phyloP scores from a whole-genome alignment of 37 sponge, comb jelly and placozoan species.

The Tethya wilhelma region DNA sequence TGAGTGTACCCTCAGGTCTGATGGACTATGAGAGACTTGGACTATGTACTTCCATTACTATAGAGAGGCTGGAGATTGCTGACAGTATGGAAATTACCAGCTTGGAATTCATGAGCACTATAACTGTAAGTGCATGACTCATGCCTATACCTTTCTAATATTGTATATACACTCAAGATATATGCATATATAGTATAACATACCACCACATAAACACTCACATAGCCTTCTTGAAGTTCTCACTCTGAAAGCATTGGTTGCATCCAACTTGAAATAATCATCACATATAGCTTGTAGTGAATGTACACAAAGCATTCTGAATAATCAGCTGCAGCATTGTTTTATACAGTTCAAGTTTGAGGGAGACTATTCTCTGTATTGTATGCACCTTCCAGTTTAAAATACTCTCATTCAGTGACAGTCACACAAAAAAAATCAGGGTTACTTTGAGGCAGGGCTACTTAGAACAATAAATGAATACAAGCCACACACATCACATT shows the following conservation, averaged over 20 bases:
- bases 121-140: constrained; percentile 17
- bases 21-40: constrained; percentile 13
- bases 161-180: neutral
- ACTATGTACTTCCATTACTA: constrained; percentile 26
- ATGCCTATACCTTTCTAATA: neutral
- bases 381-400: neutral
- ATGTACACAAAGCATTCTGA: too few species aligned
- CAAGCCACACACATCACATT: neutral
- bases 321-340: too few species aligned
- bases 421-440: neutral
- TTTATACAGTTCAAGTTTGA: too few species aligned
- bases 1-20: neutral
- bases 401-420: too few species aligned
- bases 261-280: too few species aligned
- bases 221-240: too few species aligned
- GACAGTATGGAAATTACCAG: constrained; percentile 6
- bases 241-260: too few species aligned
- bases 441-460: neutral
- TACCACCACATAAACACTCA: too few species aligned
- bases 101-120: constrained; percentile 24
- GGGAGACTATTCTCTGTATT: too few species aligned
- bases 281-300: too few species aligned
- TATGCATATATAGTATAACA: neutral
- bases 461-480: neutral
- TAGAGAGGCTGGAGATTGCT: constrained; percentile 13